phyloP scores from a whole-genome alignment of 2,797 vertebrate genomes.

The Acanthurus lineatus region DNA sequence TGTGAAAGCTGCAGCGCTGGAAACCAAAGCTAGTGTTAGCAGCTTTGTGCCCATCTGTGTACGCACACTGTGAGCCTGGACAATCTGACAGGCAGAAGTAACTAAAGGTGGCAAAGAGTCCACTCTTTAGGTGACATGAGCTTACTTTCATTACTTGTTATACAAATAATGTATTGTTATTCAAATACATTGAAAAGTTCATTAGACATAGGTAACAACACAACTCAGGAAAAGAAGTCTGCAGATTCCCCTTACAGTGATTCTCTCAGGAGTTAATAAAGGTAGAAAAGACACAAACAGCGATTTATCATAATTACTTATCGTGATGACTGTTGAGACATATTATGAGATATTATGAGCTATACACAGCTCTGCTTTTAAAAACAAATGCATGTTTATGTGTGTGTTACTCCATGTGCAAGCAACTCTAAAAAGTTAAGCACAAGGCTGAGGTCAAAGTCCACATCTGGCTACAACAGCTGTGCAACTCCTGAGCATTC shows the following conservation, averaged over 20 bases:
- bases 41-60: no score
- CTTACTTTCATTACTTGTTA: no score
- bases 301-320: conserved; percentile 26
- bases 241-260: no score
- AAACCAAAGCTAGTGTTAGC: no score
- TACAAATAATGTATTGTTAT: no score
- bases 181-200: conserved; percentile 3
- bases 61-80: not conserved
- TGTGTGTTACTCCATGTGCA: conserved; percentile 27
- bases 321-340: conserved; percentile 12
- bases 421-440: conserved; percentile 38
- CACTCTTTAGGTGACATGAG: no score
- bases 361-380: conserved; percentile 1
- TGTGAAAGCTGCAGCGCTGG: not conserved
- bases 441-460: conserved; percentile 40
- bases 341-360: conserved; percentile 15
- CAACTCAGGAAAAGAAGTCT: not conserved
- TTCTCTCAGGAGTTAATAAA: conserved; percentile 18
- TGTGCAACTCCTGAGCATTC: conserved; percentile 47
- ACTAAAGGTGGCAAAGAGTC: no score
- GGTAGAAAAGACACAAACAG: conserved; percentile 29
- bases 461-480: conserved; percentile 64
- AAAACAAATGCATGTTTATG: conserved; percentile 9
- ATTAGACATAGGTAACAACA: no score
- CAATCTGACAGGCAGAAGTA: not conserved